These are phyloP conservation scores for Platycheirus albimanus DNA, from an alignment of 2,888 invertebrate genomes.

Conservation along the genomic window DNA sequence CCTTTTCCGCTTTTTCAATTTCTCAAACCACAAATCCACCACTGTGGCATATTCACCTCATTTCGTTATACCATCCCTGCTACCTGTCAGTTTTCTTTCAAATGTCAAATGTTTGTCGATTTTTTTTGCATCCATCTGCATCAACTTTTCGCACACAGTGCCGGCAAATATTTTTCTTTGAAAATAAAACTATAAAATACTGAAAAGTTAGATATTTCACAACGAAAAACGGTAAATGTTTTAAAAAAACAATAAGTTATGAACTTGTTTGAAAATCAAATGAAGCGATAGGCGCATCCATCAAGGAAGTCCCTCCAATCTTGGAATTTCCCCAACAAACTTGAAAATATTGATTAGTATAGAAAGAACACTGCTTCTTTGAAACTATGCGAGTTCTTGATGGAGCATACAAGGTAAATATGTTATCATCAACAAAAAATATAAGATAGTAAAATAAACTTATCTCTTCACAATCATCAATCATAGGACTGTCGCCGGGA, in stretches of 20 bases:
- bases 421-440: neutral
- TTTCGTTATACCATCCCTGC: slow-evolving; percentile 27
- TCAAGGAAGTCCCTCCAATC: neutral
- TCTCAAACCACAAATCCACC: neutral
- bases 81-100: slow-evolving; percentile 25
- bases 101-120: slow-evolving; percentile 1
- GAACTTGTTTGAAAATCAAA: neutral
- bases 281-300: slow-evolving; percentile 17
- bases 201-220: neutral
- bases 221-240: too few relatives aligned
- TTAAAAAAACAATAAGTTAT: neutral
- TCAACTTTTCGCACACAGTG: neutral
- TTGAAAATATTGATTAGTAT: slow-evolving; percentile 62
- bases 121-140: neutral
- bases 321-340: neutral
- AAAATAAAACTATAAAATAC: neutral
- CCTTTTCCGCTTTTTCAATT: slow-evolving; percentile 9
- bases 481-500: slow-evolving; percentile 73
- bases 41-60: neutral
- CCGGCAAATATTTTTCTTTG: slow-evolving; percentile 3
- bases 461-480: neutral
- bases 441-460: slow-evolving; percentile 5
- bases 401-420: slow-evolving; percentile 69
- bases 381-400: slow-evolving; percentile 67
- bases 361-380: slow-evolving; percentile 2